phyloP scores from a whole-genome alignment of 2,888 invertebrate genomes.

The Stegophylla sp. region DNA sequence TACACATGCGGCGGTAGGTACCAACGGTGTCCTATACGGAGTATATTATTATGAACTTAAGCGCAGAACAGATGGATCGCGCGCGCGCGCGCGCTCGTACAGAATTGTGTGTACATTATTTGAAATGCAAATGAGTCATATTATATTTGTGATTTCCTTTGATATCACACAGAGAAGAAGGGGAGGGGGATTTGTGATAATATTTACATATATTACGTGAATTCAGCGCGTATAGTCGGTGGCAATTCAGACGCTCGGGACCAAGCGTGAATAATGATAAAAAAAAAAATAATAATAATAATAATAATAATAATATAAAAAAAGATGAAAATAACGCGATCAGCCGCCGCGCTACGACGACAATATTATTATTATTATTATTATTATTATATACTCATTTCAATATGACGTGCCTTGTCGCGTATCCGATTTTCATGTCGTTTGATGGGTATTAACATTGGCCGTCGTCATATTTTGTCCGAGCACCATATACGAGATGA shows the following conservation, averaged over 20 bases:
- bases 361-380: conserved; percentile 26
- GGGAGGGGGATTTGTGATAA: conserved; percentile 14
- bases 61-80: not conserved
- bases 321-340: conserved; percentile 11
- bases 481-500: conserved; percentile 1
- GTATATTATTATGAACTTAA: no score
- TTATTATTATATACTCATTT: no score
- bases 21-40: no score
- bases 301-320: not conserved
- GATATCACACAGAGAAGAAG: no score
- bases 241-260: not conserved
- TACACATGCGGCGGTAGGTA: no score
- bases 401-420: no score
- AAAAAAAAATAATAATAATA: not conserved
- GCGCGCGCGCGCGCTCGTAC: not conserved
- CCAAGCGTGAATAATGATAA: not conserved
- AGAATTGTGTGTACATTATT: not conserved
- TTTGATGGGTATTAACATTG: conserved; percentile 49
- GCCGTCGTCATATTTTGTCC: not conserved
- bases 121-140: conserved; percentile 35
- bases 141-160: conserved; percentile 36
- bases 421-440: conserved; percentile 48
- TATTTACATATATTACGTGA: conserved; percentile 32
- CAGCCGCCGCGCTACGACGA: not conserved
- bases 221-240: not conserved